Base-by-base conservation (phyloP, 2,113 vertebrate genomes). In the Xiphophorus maculatus region DNA sequence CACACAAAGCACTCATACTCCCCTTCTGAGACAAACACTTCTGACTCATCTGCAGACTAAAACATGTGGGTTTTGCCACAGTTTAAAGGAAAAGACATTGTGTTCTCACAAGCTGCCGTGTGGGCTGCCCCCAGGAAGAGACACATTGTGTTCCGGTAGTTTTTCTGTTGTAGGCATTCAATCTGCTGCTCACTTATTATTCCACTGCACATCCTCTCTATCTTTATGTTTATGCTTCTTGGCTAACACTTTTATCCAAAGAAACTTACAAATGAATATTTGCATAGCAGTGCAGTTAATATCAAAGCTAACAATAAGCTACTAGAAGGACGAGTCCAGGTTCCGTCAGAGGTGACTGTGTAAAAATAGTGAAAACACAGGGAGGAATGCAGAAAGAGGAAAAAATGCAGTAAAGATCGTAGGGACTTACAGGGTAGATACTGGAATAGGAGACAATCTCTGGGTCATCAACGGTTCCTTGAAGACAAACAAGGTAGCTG, bases 41-140 rank as follows among this genome's bases (percentile, higher is more conserved):
- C 85, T 89, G 86, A 90, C 82, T 90, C 83, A 89, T 87, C 80
- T 71, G 79, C 83, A 86, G 83, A 88, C 84, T 82, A 35, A 71
- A 87, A 81, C 72, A 76, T 69, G 51, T 44, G 76, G 58, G 19
- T 60, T 82, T 84, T 74, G 77, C 77, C 64, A 29, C 77, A 73
- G 63, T 61, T 80, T 73, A 71, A n/a, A 29, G 30, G 66, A 74
- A 85, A 67, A 70, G 77, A 80, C 80, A 63, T 51, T 22, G 19
- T 69, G 73, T 76, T 84, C 65, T 80, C 25, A 33, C 65, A 66
- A 75, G 44, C 84, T 88, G 71, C 66, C 81, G 14, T 83, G 37
- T 73, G 67, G 51, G 67, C 70, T 32, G 76, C 78, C 82, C 68
- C n/a, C 64, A 70, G 76, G 78, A 80, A 28, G 64, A 81, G 32